Conservation (phyloP, 2,888 invertebrate species). For the Axea sp. region DNA sequence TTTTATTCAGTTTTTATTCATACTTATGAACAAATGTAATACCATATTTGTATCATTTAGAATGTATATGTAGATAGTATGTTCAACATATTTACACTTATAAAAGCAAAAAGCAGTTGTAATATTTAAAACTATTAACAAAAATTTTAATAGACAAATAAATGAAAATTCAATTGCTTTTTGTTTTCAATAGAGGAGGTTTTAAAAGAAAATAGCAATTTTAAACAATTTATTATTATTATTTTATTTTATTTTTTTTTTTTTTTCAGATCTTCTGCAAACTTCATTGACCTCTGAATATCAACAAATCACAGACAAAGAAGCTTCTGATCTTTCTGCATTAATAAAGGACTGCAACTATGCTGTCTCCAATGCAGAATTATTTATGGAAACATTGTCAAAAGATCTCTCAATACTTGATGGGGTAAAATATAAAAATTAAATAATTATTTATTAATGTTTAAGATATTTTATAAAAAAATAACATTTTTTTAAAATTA, state of each 20-base stretch:
- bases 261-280: constrained; percentile 71
- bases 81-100: not conserved
- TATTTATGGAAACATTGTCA: constrained; percentile 88
- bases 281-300: constrained; percentile 82
- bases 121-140: no score
- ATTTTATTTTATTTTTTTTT: no score
- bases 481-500: no score
- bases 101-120: constrained; percentile 26
- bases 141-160: no score
- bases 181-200: constrained; percentile 1
- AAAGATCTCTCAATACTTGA: constrained; percentile 92
- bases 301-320: constrained; percentile 89
- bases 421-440: constrained; percentile 81
- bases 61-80: constrained; percentile 37
- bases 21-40: not conserved
- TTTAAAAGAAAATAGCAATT: no score
- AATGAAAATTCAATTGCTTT: constrained; percentile 8
- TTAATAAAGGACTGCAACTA: constrained; percentile 92
- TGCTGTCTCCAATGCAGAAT: constrained; percentile 93
- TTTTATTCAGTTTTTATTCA: not conserved
- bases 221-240: no score
- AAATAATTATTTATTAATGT: no score
- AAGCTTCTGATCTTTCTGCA: constrained; percentile 90
- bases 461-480: no score
- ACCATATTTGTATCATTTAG: constrained; percentile 24